Evolutionary conservation across 2,888 invertebrate species (phyloP).

Genomic region (Callimorpha dominula): DNA sequence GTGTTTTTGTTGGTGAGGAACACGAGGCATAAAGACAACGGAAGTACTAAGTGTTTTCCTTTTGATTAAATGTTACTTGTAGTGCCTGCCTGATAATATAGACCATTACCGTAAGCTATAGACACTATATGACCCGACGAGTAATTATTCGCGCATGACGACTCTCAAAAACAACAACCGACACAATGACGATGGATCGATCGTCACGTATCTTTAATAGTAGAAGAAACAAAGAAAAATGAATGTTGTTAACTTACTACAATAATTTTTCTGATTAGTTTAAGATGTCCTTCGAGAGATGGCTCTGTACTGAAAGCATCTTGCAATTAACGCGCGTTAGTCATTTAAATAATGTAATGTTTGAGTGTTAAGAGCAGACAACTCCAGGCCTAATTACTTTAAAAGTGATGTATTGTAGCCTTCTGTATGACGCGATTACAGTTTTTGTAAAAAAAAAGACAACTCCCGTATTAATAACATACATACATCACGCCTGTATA

Average conservation of each 20-base stretch:
- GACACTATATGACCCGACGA: neutral
- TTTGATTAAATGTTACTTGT: neutral
- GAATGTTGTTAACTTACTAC: too few relatives aligned
- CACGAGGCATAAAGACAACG: too few relatives aligned
- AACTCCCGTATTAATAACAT: too few relatives aligned
- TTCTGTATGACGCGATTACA: too few relatives aligned
- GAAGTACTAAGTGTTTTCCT: neutral
- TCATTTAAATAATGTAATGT: neutral
- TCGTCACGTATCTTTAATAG: neutral
- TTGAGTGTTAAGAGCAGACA: neutral
- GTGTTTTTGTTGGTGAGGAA: too few relatives aligned
- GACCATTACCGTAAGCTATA: neutral
- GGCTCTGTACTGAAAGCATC: neutral
- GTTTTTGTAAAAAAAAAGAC: neutral
- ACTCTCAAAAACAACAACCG: too few relatives aligned
- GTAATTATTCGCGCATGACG: too few relatives aligned
- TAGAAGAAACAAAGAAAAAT: neutral
- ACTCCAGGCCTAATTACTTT: neutral
- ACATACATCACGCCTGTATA: too few relatives aligned
- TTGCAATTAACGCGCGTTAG: neutral
- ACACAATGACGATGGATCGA: neutral
- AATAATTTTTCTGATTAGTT: neutral
- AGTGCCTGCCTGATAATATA: neutral
- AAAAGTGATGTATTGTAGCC: neutral
- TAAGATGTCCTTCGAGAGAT: neutral